Evolutionary conservation across 37 sponge, comb jelly and placozoan genomes (phyloP).

Genomic region (Dysidea cf. avara): DNA sequence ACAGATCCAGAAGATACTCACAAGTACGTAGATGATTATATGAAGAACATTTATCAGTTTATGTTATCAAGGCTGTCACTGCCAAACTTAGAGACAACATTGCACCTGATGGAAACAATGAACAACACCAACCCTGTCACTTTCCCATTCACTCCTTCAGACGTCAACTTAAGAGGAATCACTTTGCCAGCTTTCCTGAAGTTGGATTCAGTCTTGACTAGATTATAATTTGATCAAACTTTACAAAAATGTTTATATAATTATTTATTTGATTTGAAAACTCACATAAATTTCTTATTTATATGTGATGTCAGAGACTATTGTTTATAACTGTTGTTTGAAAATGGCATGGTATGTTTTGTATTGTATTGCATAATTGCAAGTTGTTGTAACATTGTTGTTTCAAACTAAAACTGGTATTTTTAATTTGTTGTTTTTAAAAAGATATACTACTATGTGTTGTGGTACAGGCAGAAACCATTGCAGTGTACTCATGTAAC

Average conservation of each 20-base stretch:
- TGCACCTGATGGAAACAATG: slow-evolving; percentile 37
- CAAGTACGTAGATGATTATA: slow-evolving; percentile 68
- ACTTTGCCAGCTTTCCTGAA: slow-evolving; percentile 30
- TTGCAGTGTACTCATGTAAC: no score
- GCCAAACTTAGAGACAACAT: slow-evolving; percentile 26
- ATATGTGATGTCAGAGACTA: no score
- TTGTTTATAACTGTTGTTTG: no score
- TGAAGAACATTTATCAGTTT: slow-evolving; percentile 80
- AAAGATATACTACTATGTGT: no score
- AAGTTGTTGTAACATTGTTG: no score
- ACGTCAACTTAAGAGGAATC: slow-evolving; percentile 19
- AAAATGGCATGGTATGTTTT: no score
- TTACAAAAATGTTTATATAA: not conserved
- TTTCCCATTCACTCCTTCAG: slow-evolving; percentile 19
- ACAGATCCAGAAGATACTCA: slow-evolving; percentile 87
- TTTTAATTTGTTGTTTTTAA: no score
- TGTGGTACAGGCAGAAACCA: no score
- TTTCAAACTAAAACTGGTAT: no score
- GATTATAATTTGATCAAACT: not conserved
- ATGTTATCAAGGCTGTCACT: slow-evolving; percentile 55
- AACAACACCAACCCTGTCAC: slow-evolving; percentile 17
- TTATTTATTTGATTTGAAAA: no score
- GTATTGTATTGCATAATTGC: no score
- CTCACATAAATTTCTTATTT: no score
- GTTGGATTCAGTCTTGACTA: slow-evolving; percentile 18